A percentile compares a stretch with the other conserved stretches of the same genome.
These are phyloP conservation scores for Troides helena DNA, from an alignment of 2,888 invertebrate genomes.

Conservation along the genomic window DNA sequence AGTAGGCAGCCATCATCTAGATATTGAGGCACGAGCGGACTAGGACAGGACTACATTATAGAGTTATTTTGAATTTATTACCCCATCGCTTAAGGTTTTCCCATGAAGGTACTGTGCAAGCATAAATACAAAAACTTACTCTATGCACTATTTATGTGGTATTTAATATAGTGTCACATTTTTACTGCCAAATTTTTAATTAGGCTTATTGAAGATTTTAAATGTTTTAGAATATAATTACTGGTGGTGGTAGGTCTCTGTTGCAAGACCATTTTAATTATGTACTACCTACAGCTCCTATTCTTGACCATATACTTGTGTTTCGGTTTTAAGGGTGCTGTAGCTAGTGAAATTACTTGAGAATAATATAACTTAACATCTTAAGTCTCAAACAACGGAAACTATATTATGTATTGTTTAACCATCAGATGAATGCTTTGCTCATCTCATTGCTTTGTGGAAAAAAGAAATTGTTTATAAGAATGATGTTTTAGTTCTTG, in stretches of 20 bases:
- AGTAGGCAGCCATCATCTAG: conserved; percentile 69
- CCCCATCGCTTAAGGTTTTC: conserved; percentile 60
- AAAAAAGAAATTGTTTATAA: neutral
- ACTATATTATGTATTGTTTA: too few relatives aligned
- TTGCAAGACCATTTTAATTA: too few relatives aligned
- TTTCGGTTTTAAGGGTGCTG: neutral
- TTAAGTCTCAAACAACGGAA: too few relatives aligned
- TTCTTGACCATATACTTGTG: neutral
- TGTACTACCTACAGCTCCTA: neutral
- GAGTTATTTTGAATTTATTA: conserved; percentile 50
- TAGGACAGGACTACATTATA: conserved; percentile 58
- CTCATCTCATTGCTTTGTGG: neutral
- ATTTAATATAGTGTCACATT: conserved; percentile 29
- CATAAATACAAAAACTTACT: conserved; percentile 44
- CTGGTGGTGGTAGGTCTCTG: neutral
- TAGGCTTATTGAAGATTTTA: conserved; percentile 17
- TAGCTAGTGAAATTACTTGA: too few relatives aligned
- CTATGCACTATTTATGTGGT: conserved; percentile 63
- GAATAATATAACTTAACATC: too few relatives aligned
- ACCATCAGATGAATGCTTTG: neutral
- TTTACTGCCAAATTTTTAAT: conserved; percentile 25
- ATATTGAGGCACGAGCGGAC: conserved; percentile 72
- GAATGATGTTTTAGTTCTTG: neutral
- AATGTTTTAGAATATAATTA: neutral
- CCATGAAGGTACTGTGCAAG: conserved; percentile 67